phyloP scores from a whole-genome alignment of 1,140 invertebrate genomes.

The Alviniconcha marisindica region DNA sequence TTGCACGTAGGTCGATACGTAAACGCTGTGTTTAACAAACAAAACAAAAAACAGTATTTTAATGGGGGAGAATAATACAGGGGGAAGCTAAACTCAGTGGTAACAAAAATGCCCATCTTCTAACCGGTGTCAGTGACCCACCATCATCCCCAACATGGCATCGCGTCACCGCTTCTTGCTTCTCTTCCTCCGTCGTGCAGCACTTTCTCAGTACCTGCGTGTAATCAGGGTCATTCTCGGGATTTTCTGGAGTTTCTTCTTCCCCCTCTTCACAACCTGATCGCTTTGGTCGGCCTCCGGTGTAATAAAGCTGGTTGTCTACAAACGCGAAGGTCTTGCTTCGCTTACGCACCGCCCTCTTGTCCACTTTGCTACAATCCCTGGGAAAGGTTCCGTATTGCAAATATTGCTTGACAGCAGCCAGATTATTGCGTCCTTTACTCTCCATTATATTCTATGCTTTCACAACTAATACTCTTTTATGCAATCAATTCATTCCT shows the following conservation, averaged over 20 bases:
- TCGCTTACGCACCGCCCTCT: constrained; percentile 39
- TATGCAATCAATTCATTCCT: not conserved
- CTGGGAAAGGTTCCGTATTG: constrained; percentile 34
- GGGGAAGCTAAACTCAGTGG: constrained; percentile 13
- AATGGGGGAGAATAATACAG: not conserved
- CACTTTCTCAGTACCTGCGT: constrained; percentile 3
- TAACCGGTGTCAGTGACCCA: constrained; percentile 30
- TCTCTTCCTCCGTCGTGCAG: constrained; percentile 33
- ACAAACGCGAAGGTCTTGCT: constrained; percentile 39
- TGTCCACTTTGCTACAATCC: constrained; percentile 33
- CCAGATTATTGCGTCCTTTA: constrained; percentile 32
- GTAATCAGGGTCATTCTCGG: constrained; percentile 10
- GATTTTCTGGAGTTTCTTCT: constrained; percentile 24
- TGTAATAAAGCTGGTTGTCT: constrained; percentile 34
- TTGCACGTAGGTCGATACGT: too few species aligned
- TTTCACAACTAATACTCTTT: not conserved
- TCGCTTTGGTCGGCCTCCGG: constrained; percentile 31
- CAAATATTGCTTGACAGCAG: constrained; percentile 34
- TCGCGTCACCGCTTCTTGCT: constrained; percentile 9
- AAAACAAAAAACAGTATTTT: too few species aligned
- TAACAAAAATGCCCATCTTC: not conserved
- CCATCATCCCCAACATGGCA: constrained; percentile 36
- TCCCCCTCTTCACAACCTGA: not conserved
- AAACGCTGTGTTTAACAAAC: too few species aligned
- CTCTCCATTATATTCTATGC: constrained; percentile 11